Conservation (phyloP, 2,888 invertebrate species). For the Sarcophaga caerulescens region DNA sequence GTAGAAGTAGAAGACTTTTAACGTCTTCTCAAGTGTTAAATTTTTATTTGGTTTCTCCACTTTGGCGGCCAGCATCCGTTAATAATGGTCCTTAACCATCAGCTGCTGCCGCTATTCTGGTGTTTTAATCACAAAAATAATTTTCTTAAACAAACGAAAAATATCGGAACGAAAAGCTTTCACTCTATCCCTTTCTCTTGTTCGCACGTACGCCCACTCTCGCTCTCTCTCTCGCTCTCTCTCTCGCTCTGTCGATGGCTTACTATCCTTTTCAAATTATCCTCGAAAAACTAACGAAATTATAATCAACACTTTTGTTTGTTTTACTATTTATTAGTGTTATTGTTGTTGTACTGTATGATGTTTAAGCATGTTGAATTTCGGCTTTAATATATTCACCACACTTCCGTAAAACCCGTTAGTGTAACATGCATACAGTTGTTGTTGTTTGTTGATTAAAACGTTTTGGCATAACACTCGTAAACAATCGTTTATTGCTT, state of each 20-base stretch:
- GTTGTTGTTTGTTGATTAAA: neutral
- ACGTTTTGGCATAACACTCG: constrained; percentile 34
- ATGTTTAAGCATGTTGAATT: constrained; percentile 42
- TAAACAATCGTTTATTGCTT: constrained; percentile 38
- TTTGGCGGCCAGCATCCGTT: constrained; percentile 60
- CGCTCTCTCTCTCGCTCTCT: neutral
- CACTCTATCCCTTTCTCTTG: neutral
- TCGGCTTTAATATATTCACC: constrained; percentile 48
- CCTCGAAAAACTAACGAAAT: constrained; percentile 39
- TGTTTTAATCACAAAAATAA: constrained; percentile 33
- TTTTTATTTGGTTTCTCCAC: neutral
- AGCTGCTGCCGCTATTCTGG: constrained; percentile 61
- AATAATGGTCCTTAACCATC: constrained; percentile 61
- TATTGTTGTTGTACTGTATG: constrained; percentile 15
- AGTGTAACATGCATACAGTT: constrained; percentile 1
- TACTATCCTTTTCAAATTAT: constrained; percentile 16
- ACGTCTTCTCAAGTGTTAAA: neutral
- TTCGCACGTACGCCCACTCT: neutral
- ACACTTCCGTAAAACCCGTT: constrained; percentile 58
- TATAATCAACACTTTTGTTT: constrained; percentile 55
- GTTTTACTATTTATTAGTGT: constrained; percentile 28
- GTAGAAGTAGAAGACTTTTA: too few relatives aligned
- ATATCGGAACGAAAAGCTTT: neutral
- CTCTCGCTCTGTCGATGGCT: constrained; percentile 18
- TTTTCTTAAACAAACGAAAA: constrained; percentile 12